phyloP scores from a whole-genome alignment of 2,888 invertebrate genomes.

The Troides helena region DNA sequence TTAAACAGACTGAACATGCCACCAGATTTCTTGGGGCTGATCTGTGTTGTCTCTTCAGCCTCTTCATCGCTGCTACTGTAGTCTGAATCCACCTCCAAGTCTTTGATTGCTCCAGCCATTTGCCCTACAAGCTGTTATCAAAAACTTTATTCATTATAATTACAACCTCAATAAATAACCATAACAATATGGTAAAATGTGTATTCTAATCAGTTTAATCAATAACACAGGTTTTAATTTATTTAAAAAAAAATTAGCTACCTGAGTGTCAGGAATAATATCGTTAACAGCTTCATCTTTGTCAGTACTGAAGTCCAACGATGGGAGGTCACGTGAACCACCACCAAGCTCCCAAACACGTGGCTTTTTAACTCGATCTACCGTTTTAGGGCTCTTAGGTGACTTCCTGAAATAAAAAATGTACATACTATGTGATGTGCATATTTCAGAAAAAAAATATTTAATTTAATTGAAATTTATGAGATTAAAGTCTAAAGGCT shows the following conservation, averaged over 20 bases:
- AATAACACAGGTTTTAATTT: too few relatives aligned
- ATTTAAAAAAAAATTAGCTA: slow-evolving; percentile 40
- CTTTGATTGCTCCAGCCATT: slow-evolving; percentile 91
- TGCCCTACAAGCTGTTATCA: slow-evolving; percentile 84
- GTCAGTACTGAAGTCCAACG: slow-evolving; percentile 91
- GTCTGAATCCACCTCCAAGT: slow-evolving; percentile 89
- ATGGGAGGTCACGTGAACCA: slow-evolving; percentile 85
- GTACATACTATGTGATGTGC: too few relatives aligned
- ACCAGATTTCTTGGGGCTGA: slow-evolving; percentile 57
- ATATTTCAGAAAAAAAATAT: too few relatives aligned
- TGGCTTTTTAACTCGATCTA: slow-evolving; percentile 92
- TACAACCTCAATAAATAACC: too few relatives aligned
- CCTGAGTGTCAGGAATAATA: slow-evolving; percentile 83
- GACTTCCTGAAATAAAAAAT: slow-evolving; percentile 48
- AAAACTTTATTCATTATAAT: too few relatives aligned
- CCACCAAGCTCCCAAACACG: slow-evolving; percentile 95
- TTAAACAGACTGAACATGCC: slow-evolving; percentile 94
- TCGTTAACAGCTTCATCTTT: slow-evolving; percentile 82
- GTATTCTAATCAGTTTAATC: too few relatives aligned
- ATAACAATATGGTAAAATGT: too few relatives aligned
- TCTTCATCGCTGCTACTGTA: slow-evolving; percentile 84
- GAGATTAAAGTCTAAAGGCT: too few relatives aligned
- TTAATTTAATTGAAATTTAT: too few relatives aligned
- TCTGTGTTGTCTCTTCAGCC: slow-evolving; percentile 59
- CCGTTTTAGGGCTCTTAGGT: slow-evolving; percentile 72